Base-by-base conservation (phyloP, 2,113 vertebrate genomes). In the Collichthys lucidus region DNA sequence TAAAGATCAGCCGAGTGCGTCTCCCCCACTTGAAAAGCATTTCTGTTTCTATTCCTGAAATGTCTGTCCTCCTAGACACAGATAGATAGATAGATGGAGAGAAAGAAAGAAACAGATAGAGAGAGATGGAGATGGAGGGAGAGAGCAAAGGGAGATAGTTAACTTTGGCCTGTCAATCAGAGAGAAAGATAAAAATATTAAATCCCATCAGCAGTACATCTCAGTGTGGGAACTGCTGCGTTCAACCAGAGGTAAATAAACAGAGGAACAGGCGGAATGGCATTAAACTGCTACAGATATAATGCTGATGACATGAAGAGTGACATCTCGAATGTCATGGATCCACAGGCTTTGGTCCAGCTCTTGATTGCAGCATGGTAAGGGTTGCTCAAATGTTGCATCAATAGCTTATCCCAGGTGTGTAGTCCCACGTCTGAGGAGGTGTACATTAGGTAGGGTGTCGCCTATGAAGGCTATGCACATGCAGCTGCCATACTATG, bases 1-100 rank as follows among this genome's bases (percentile, higher is more conserved):
- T 92, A 82, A 86, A 86, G 73, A 89, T 89, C 69, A 89, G 79
- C 84, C 12, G 12, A 31, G 68, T 11, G 20, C 2, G 8, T 71
- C 53, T 46, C 74, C 24, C 24, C 47, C 47, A 61, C 49, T 67
- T 40, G 69, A 74, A 71, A 31, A 29, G 72, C 19, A 10, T 67
- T 40, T 76, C 53, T 81, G 78, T 59, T 80, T 83, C 88, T 85
- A 83, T 88, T 88, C 84, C 70, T 80, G 79, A 79, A 78, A 67
- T 15, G 5, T 56, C 68, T 44, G 71, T 82, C 80, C 66, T 76
- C 61, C 64, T 26, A 66, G 79, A 85, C 64, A 47, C 17, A 77
- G 76, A 78, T 11, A 26, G 11, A 80, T 19, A 59, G 66, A 77
- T 11, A 26, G 47, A 82, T 12, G 24, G 31, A 82, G 77, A 71